Percentiles rank a stretch among this genome's conserved stretches.
phyloP scores from a whole-genome alignment of 2,888 invertebrate genomes.

The Byasa hedistus region DNA sequence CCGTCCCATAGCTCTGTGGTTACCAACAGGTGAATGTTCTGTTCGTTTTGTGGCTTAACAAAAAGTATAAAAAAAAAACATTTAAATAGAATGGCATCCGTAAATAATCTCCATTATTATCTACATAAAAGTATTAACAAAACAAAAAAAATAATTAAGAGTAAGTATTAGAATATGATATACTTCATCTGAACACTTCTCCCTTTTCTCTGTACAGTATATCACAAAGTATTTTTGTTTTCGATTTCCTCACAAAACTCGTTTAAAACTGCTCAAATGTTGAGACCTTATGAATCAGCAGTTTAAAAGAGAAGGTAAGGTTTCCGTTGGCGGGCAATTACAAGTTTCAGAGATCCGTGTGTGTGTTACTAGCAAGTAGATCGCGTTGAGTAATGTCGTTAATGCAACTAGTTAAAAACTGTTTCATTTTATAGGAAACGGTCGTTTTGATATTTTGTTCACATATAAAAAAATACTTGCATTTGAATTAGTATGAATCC shows the following conservation, averaged over 20 bases:
- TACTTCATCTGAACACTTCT: not conserved
- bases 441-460: not conserved
- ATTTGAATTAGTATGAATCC: too few species aligned
- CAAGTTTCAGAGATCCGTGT: slow-evolving; percentile 33
- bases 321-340: slow-evolving; percentile 28
- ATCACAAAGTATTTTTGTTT: not conserved
- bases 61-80: too few species aligned
- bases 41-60: too few species aligned
- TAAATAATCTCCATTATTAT: too few species aligned
- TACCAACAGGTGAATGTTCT: too few species aligned
- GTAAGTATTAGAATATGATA: too few species aligned
- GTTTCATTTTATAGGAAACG: slow-evolving; percentile 15
- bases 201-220: too few species aligned
- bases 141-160: too few species aligned
- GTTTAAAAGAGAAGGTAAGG: slow-evolving; percentile 31
- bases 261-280: slow-evolving; percentile 31
- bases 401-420: slow-evolving; percentile 24
- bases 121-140: too few species aligned
- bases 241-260: slow-evolving; percentile 24
- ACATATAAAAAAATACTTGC: not conserved
- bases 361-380: slow-evolving; percentile 16
- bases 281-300: slow-evolving; percentile 26
- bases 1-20: too few species aligned
- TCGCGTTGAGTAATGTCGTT: slow-evolving; percentile 25
- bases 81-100: too few species aligned